Conservation (phyloP, 2,888 invertebrate genomes). For the Orthonevra nobilis region DNA sequence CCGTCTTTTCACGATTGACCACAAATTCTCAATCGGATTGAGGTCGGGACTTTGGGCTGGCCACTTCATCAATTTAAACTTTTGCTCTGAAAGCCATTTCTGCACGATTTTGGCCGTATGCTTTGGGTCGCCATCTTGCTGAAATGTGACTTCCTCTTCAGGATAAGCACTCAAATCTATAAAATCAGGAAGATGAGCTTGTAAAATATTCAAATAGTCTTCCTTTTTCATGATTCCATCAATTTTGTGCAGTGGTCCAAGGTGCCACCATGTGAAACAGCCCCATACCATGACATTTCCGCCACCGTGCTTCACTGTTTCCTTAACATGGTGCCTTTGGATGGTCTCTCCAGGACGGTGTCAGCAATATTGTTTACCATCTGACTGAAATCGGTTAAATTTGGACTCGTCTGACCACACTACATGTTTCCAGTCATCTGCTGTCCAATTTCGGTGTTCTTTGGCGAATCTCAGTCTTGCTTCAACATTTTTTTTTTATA, state of each 20-base stretch:
- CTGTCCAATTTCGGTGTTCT: not conserved
- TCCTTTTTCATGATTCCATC: not conserved
- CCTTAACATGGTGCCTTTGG: no score
- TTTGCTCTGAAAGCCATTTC: constrained; percentile 18
- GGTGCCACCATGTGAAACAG: not conserved
- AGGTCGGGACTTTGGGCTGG: no score
- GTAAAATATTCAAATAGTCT: no score
- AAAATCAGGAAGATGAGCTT: not conserved
- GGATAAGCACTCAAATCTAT: not conserved
- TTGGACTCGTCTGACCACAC: not conserved
- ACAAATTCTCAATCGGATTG: no score
- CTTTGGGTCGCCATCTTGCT: constrained; percentile 19
- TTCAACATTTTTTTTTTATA: not conserved
- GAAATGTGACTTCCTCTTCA: no score
- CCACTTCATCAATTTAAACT: constrained; percentile 17
- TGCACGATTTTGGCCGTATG: constrained; percentile 18
- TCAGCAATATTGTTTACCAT: constrained; percentile 17
- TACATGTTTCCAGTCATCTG: no score
- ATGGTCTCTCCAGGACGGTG: constrained; percentile 2
- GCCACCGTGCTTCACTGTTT: no score
- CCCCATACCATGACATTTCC: no score
- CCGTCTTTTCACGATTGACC: no score
- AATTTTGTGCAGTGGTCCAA: not conserved
- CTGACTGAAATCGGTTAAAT: constrained; percentile 1
- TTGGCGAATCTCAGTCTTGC: not conserved